These are phyloP conservation scores for Dendroctonus ponderosae DNA, from an alignment of 1,140 invertebrate species.

Conservation along the genomic window DNA sequence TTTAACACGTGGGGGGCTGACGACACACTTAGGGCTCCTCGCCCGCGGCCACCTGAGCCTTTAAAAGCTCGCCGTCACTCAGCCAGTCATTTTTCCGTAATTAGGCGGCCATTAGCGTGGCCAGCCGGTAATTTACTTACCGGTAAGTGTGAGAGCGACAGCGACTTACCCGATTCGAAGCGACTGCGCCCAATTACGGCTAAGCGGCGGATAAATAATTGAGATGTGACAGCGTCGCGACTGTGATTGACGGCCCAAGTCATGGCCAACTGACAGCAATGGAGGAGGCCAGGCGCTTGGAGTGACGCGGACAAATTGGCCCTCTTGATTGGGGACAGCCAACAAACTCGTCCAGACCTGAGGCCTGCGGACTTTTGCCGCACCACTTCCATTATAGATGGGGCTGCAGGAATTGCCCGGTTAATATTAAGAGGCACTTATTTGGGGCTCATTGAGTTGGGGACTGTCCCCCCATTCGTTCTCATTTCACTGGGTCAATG, in stretches of 20 bases:
- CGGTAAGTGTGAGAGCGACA: slow-evolving; percentile 37
- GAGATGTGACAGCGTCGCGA: slow-evolving; percentile 1
- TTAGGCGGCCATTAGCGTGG: slow-evolving; percentile 31
- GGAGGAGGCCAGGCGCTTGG: background rate
- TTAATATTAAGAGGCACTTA: too few species aligned
- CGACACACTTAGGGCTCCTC: too few species aligned
- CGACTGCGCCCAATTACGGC: background rate
- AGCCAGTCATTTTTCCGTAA: slow-evolving; percentile 33
- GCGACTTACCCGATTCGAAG: background rate
- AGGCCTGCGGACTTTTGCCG: too few species aligned
- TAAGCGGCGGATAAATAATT: slow-evolving; percentile 3
- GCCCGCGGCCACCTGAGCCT: slow-evolving; percentile 1
- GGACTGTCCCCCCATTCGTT: too few species aligned
- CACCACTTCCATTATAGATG: too few species aligned
- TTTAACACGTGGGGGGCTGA: too few species aligned
- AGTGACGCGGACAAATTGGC: slow-evolving; percentile 11
- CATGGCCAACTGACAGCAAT: background rate
- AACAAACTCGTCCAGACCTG: too few species aligned
- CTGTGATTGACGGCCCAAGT: slow-evolving; percentile 7
- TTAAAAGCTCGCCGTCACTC: slow-evolving; percentile 33
- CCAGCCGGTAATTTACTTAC: slow-evolving; percentile 41
- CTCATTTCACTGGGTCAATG: too few species aligned
- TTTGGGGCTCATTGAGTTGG: too few species aligned
- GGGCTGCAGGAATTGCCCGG: too few species aligned
- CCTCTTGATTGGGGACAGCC: background rate